Percentiles rank a stretch among this genome's conserved stretches.
Evolutionary conservation across 2,113 vertebrate genomes (phyloP).

Genomic region (Ctenomys sociabilis): DNA sequence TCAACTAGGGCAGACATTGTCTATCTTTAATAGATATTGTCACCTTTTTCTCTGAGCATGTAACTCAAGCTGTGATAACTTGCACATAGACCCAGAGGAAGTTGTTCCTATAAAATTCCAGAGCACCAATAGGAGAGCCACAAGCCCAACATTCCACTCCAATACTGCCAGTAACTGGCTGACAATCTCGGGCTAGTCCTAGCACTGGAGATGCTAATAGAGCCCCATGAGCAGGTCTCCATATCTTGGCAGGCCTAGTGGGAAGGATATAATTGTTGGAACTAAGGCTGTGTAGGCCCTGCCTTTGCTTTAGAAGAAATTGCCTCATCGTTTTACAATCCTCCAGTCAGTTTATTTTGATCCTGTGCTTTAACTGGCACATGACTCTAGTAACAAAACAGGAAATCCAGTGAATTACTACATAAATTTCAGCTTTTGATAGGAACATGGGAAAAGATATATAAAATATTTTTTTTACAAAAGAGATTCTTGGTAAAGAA

Average conservation of each 20-base stretch:
- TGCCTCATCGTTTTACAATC: constrained; percentile 20
- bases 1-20: neutral
- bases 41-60: neutral
- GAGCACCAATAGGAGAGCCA: neutral
- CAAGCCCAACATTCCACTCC: neutral
- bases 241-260: neutral
- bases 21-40: neutral
- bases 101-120: neutral
- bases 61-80: neutral
- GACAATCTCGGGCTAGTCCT: constrained; percentile 1
- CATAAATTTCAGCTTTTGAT: neutral
- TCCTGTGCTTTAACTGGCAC: neutral
- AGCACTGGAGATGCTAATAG: neutral
- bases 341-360: constrained; percentile 33
- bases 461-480: constrained; percentile 1
- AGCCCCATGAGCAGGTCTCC: constrained; percentile 22
- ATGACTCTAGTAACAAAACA: neutral
- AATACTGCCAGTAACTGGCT: neutral
- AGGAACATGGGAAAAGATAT: neutral
- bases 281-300: neutral
- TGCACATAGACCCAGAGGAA: neutral
- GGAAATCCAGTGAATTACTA: neutral
- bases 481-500: neutral
- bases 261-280: neutral
- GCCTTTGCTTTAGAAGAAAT: constrained; percentile 29